Evolutionary conservation across 2,113 vertebrate species (phyloP), one percentile per base, ranked within the genome.

Genomic region (Xerus inauris): DNA sequence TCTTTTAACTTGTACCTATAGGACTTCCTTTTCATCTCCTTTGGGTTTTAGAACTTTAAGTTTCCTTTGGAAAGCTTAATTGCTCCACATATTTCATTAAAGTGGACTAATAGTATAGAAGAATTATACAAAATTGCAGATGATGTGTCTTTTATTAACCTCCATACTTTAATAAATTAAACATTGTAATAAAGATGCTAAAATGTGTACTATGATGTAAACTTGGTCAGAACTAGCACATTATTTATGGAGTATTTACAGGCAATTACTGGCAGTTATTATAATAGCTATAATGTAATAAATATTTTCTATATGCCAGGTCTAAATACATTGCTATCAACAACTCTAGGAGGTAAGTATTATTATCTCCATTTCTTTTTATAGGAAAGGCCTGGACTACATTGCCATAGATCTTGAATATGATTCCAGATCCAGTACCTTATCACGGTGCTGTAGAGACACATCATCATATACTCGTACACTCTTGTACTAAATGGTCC

Each of bases 41-140:
- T 95, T 73, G 64, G 49, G 13, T 51, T 62, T 62, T 62, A 69
- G 65, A 30, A 89, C 30, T 89, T 93, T 22, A 28, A 11, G 4
- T 76, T 94, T 57, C 47, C 40, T 75, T 87, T 76, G 75, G 35
- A 87, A 76, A 64, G 40, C 4, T 72, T 59, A 89, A 54, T 54
- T 85, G 94, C 47, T 79, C 45, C 40, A 88, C 0, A 62, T 47
- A 64, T 20, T 75, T 93, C 93, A 86, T 77, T 64, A 95, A 87
- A 81, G 17, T 11, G 1, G 26, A 84, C 26, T 69, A 35, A 81
- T 40, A 51, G 16, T 40, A 32, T 59, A 30, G 14, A 82, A 87
- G 28, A 88, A 71, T n/a, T 75, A 83, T 69, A 79, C 81, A 82
- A 79, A 91, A 65, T n/a, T 91, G 6, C 24, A 85, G 5, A 11